phyloP scores from a whole-genome alignment of 2,888 invertebrate species.

The Metallyticus violacea region DNA sequence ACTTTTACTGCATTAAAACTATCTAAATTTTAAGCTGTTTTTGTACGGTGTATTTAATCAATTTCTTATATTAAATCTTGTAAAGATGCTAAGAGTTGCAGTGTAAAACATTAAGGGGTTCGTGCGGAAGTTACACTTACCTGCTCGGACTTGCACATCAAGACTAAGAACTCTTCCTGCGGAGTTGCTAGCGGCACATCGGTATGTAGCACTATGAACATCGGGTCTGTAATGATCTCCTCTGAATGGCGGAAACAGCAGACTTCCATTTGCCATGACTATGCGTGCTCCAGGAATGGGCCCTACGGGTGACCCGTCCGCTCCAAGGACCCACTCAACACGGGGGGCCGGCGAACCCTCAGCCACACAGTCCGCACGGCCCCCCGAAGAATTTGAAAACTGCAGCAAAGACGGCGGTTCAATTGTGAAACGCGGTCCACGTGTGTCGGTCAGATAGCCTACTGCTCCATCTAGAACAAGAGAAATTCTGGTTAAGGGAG shows the following conservation, averaged over 20 bases:
- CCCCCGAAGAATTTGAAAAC: slow-evolving; percentile 35
- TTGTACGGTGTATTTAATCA: too few species aligned
- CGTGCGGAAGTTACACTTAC: background rate
- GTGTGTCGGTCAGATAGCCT: slow-evolving; percentile 30
- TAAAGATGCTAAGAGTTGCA: too few species aligned
- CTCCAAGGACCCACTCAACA: slow-evolving; percentile 32
- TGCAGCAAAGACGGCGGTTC: slow-evolving; percentile 33
- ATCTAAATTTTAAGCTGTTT: too few species aligned
- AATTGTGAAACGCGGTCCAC: slow-evolving; percentile 33
- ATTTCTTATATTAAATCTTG: too few species aligned
- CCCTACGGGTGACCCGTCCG: slow-evolving; percentile 34
- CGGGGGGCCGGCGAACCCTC: slow-evolving; percentile 33
- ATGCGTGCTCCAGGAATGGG: slow-evolving; percentile 34
- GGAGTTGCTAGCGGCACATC: slow-evolving; percentile 32
- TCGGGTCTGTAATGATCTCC: slow-evolving; percentile 38
- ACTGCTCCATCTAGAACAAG: background rate
- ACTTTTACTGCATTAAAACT: too few species aligned
- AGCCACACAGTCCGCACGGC: slow-evolving; percentile 32
- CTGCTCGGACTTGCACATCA: slow-evolving; percentile 24
- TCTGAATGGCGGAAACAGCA: slow-evolving; percentile 38
- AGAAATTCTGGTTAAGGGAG: background rate
- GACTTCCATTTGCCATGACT: slow-evolving; percentile 36
- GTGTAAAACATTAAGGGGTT: too few species aligned
- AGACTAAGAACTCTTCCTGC: slow-evolving; percentile 22
- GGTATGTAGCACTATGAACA: slow-evolving; percentile 38